Base-by-base conservation (phyloP, 2,797 vertebrate genomes). In the Selene dorsalis region DNA sequence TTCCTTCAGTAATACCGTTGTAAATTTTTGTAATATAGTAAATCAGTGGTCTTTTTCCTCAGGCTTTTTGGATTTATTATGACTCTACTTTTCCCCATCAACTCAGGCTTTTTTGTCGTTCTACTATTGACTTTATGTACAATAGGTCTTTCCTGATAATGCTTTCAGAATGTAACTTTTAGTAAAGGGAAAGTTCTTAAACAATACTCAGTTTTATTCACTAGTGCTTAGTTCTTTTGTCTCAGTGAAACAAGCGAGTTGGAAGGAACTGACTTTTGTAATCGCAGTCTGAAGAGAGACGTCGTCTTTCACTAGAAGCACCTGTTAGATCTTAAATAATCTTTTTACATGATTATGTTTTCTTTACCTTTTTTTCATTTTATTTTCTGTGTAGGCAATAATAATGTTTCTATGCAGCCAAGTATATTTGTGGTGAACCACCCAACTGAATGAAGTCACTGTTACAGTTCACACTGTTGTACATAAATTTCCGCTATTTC, bases 321-420 rank as follows among this genome's bases (percentile, higher is more conserved):
- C 90, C 92, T 84, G 83, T 78, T 92, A 91, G 90, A 93, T 84
- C 85, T 90, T 80, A 87, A 90, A 90, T 87, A 81, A 91, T 88
- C 73, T 88, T 91, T 91, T 90, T 88, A 86, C 93, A 90, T 92
- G 38, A 82, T 90, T 88, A 87, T 92, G 71, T 57, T 87, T 86
- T 71, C 66, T 83, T 88, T 71, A 75, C 52, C 56, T 35, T 35
- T 35, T 32, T 84, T 83, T 77, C 30, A 58, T 75, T 86, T 93
- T 85, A 84, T 92, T 94, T 93, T 94, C 94, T 94, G 93, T 88
- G 93, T 95, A 95, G 97, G 97, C 97, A 98, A 97, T 99, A 97
- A 98, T 96, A 96, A 95, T 95, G 94, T 97, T 88, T 96, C 97
- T 98, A 99, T 98, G 97, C 97, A 99, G 96, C 94, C 95, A 96